Evolutionary conservation across 2,797 vertebrate genomes (phyloP).

Genomic region (Garrulus glandarius): DNA sequence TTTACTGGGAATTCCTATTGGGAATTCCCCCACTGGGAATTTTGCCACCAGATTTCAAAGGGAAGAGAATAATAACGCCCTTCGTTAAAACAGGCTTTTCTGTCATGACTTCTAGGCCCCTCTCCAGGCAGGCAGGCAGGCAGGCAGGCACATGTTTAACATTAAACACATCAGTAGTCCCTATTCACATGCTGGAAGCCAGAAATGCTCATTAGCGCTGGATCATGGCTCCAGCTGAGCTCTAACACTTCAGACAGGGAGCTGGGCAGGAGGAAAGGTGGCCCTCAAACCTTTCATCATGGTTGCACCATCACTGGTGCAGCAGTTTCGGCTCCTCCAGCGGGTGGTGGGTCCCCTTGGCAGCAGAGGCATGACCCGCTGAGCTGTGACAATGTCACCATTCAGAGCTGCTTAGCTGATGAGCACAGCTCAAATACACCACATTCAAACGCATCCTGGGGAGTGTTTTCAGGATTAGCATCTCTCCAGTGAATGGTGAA

Average conservation of each 20-base stretch:
- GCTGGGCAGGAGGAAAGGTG: neutral
- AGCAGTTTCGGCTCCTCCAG: fast-evolving
- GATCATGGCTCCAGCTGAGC: neutral
- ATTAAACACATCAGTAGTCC: slow-evolving; percentile 40
- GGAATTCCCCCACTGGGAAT: slow-evolving; percentile 61
- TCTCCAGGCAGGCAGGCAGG: slow-evolving; percentile 40
- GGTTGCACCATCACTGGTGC: neutral
- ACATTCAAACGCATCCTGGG: neutral
- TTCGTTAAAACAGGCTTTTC: slow-evolving; percentile 43
- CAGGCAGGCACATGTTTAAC: slow-evolving; percentile 47
- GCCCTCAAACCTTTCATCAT: neutral
- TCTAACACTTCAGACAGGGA: neutral
- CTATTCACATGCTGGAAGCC: slow-evolving; percentile 32
- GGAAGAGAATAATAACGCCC: slow-evolving; percentile 16
- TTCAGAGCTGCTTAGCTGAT: neutral
- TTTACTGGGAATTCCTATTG: slow-evolving; percentile 46
- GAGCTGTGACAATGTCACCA: neutral
- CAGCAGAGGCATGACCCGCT: neutral
- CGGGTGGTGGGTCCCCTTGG: fast-evolving
- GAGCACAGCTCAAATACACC: neutral
- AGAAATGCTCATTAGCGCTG: slow-evolving; percentile 27
- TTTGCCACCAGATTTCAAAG: slow-evolving; percentile 52
- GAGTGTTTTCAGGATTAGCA: neutral
- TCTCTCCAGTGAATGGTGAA: neutral
- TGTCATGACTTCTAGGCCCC: slow-evolving; percentile 23